These are phyloP conservation scores for Solenopsis fugax DNA, from an alignment of 1,140 invertebrate species.

Conservation along the genomic window DNA sequence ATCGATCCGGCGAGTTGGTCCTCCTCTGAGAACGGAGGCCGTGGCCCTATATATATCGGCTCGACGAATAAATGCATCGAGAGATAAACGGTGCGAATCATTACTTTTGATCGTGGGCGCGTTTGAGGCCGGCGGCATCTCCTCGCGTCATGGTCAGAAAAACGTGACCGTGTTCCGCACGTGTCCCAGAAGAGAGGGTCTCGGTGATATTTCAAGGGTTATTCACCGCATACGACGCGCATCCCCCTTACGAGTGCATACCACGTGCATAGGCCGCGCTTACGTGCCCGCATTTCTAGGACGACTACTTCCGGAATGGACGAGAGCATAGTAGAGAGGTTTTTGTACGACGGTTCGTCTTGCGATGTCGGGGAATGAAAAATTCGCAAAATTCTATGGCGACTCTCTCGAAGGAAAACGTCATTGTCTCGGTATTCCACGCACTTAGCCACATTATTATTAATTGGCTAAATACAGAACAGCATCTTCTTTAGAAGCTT, in stretches of 20 bases:
- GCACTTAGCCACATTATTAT: not conserved
- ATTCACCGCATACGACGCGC: conserved; percentile 58
- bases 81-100: conserved; percentile 33
- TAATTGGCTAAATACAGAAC: not conserved
- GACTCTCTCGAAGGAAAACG: not conserved
- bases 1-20: conserved; percentile 5
- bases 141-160: conserved; percentile 19
- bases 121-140: not conserved
- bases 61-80: conserved; percentile 19
- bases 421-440: not conserved
- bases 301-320: conserved; percentile 29
- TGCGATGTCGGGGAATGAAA: conserved; percentile 16
- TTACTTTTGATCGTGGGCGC: conserved; percentile 4
- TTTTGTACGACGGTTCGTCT: conserved; percentile 9
- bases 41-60: not conserved
- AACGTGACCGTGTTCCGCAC: conserved; percentile 56
- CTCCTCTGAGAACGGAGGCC: conserved; percentile 1
- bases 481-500: not conserved
- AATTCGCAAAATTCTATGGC: conserved; percentile 21
- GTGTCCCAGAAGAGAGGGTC: conserved; percentile 52
- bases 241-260: conserved; percentile 43
- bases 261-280: conserved; percentile 42
- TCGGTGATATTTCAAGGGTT: conserved; percentile 75
- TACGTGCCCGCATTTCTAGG: conserved; percentile 19
- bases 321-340: conserved; percentile 24